phyloP scores from a whole-genome alignment of 30 jellyfish, hydroid and myxozoan species.

The Hydra vulgaris region DNA sequence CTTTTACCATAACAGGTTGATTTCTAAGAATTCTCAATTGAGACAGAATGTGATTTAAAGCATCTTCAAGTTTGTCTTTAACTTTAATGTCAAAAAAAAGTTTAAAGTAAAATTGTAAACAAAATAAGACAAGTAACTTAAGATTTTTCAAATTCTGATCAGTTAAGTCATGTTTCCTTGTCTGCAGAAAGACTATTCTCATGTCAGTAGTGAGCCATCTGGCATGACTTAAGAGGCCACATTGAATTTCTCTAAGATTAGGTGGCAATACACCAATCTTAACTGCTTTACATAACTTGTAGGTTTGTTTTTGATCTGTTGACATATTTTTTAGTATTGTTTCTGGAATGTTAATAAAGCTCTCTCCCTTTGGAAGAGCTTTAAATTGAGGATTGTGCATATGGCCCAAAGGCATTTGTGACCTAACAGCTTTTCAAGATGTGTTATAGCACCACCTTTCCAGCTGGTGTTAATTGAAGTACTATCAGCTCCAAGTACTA shows the following conservation, averaged over 20 bases:
- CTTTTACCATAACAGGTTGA: not conserved
- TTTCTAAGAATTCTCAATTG: not conserved
- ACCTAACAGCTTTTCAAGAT: not conserved
- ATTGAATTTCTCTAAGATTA: not conserved
- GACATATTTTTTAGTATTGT: not conserved
- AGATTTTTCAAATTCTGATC: not conserved
- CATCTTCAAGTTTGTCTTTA: not conserved
- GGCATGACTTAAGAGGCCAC: not conserved
- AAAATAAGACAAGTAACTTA: not conserved
- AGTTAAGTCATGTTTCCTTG: not conserved
- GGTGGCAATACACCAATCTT: not conserved
- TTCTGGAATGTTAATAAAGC: not conserved
- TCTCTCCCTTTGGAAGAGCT: not conserved
- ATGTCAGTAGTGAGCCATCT: not conserved
- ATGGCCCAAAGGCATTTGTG: not conserved
- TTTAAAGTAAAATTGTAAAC: not conserved
- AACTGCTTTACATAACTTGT: not conserved
- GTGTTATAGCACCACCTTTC: not conserved
- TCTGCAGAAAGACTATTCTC: not conserved
- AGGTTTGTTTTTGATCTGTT: not conserved
- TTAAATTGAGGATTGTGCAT: not conserved
- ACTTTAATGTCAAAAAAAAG: not conserved
- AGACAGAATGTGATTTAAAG: not conserved
- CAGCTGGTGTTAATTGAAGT: not conserved
- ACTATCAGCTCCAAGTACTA: not conserved